phyloP scores from a whole-genome alignment of 2,797 vertebrate species.

The Sciurus carolinensis region DNA sequence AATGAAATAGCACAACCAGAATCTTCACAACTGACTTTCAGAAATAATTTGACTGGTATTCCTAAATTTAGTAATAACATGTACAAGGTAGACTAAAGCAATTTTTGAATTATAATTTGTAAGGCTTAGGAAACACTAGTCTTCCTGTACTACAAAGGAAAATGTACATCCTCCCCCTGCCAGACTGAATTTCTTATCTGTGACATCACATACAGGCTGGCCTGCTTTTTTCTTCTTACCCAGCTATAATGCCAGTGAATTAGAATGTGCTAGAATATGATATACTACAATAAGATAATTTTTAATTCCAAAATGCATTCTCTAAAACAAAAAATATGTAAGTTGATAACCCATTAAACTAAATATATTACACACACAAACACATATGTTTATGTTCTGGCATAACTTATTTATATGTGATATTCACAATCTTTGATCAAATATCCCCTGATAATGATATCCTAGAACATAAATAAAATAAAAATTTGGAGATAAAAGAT shows the following conservation, averaged over 20 bases:
- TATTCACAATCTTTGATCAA: not conserved
- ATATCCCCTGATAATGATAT: not conserved
- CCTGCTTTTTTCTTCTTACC: not conserved
- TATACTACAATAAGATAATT: not conserved
- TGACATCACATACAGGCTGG: no score
- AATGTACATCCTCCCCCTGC: not conserved
- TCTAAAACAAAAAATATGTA: not conserved
- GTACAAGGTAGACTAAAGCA: not conserved
- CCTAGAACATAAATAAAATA: not conserved
- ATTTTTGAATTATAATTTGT: not conserved
- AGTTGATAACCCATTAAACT: not conserved
- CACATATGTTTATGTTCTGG: not conserved
- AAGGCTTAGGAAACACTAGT: not conserved
- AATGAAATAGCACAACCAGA: not conserved
- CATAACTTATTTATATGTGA: not conserved
- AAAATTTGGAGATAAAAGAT: not conserved
- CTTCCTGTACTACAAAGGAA: not conserved
- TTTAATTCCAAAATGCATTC: not conserved
- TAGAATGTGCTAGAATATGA: not conserved
- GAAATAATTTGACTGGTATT: not conserved
- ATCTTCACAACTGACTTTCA: not conserved
- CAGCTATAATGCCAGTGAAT: not conserved
- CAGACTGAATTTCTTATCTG: not conserved
- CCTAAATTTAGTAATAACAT: not conserved
- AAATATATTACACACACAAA: not conserved